Conservation (phyloP, 2,113 vertebrate genomes). For the Lophura nycthemera region DNA sequence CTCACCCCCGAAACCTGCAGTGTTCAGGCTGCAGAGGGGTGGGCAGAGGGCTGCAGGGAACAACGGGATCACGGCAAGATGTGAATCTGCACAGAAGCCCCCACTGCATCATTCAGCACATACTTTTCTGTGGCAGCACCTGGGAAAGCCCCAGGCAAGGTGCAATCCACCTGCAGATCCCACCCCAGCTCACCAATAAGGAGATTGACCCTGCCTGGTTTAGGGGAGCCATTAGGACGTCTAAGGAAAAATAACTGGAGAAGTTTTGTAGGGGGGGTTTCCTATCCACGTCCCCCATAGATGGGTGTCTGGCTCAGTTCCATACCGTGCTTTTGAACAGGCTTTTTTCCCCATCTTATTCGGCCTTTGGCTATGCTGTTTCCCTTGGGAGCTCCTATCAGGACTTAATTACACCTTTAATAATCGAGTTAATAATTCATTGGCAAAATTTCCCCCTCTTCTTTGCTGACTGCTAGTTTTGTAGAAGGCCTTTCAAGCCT, state of each 20-base stretch:
- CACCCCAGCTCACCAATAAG: not conserved
- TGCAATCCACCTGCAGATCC: not conserved
- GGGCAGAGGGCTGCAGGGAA: not conserved
- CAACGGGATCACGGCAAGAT: not conserved
- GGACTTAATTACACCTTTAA: not conserved
- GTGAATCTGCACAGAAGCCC: not conserved
- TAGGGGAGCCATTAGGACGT: fast-evolving
- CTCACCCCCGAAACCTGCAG: not conserved
- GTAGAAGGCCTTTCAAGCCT: not conserved
- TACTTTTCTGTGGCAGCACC: not conserved
- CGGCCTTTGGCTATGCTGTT: not conserved
- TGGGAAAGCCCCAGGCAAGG: not conserved
- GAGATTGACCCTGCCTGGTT: fast-evolving
- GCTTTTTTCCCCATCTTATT: not conserved
- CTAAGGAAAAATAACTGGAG: not conserved
- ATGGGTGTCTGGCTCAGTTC: not conserved
- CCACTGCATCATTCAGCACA: not conserved
- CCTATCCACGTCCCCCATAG: not conserved
- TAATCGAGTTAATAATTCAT: not conserved
- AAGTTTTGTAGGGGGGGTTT: not conserved
- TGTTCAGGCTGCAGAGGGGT: not conserved
- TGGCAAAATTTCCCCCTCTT: not conserved
- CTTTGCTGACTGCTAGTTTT: not conserved
- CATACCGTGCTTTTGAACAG: not conserved
- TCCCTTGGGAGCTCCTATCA: not conserved